Percentiles rank a stretch among this genome's conserved stretches.
Conservation (phyloP, 1,140 invertebrate genomes). For the Rhopalosiphum padi region DNA sequence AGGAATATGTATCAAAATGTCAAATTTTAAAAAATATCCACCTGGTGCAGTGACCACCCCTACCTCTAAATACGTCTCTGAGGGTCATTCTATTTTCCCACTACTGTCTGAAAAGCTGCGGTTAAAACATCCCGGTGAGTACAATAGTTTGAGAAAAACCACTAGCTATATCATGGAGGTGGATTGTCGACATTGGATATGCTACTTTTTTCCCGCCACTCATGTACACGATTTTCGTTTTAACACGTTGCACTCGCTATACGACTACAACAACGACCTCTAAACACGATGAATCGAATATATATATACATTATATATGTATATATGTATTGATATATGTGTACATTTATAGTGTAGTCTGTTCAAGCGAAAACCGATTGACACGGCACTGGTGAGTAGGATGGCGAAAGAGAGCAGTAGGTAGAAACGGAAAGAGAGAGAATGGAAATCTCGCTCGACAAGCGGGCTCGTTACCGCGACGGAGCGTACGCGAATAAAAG, state of each 20-base stretch:
- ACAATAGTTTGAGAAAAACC: constrained; percentile 1
- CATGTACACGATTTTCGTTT: constrained; percentile 44
- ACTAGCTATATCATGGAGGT: neutral
- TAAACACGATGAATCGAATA: neutral
- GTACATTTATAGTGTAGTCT: neutral
- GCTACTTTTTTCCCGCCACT: neutral
- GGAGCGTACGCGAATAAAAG: neutral
- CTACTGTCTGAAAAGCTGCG: neutral
- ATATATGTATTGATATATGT: neutral
- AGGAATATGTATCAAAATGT: neutral
- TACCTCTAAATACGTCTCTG: neutral
- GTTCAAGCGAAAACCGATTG: constrained; percentile 36
- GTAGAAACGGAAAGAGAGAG: neutral
- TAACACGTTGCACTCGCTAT: neutral
- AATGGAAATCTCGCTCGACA: constrained; percentile 17
- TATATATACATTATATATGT: neutral
- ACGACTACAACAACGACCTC: neutral
- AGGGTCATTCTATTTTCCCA: neutral
- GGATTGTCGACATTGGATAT: neutral
- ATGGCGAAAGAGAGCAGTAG: neutral
- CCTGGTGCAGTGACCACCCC: too few relatives aligned
- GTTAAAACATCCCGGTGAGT: neutral
- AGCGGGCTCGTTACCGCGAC: constrained; percentile 50
- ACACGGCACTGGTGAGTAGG: neutral
- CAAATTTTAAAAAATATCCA: neutral